Base-by-base conservation (phyloP, 2,797 vertebrate species). In the Furcifer pardalis region DNA sequence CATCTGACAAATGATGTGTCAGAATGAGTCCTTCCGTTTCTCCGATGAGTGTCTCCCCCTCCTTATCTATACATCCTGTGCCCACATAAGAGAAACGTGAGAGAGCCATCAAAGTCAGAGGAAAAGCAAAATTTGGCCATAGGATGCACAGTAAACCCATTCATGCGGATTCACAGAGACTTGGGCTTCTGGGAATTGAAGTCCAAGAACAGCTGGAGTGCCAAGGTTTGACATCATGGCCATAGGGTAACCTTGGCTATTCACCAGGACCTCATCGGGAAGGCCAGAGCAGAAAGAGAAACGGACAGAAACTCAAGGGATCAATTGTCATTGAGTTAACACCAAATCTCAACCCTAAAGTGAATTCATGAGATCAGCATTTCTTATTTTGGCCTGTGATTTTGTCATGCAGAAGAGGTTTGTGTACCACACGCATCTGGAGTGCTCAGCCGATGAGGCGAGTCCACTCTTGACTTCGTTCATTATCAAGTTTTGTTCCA, bases 251-350 rank as follows among this genome's bases (percentile, higher is more conserved):
- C 1, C 6, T 12, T 27, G 30, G 32, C 84, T 49, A 15, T 21
- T 30, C 83, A 37, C 74, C 59, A 35, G 1, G 78, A 56, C 19
- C 30, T 60, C 6, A 72, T 27, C 37, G 35, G 76, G 65, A 63
- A 2, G 75, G 75, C 1, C 59, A 77, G 52, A 30, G 56, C 7
- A 2, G 19, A 40, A 52, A 25, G 19, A 3, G 23, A n/a, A 5
- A 2, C 0, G 62, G 56, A 78, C 60, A 35, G 25, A 76, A 6
- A 25, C 21, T 65, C 86, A 79, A 1, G 21, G 0, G 52, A 62
- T 74, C 19, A 80, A 27, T 35, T 75, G n/a, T 86, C 42, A 59
- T 46, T 77, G 74, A 84, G 81, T 76, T 82, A 76, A 37, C 69
- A 59, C 44, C 5, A n/a, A 72, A 40, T 81, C 0, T 2, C 83